These are phyloP conservation scores for Unio delphinus DNA, from an alignment of 2,888 invertebrate species.

Conservation along the genomic window DNA sequence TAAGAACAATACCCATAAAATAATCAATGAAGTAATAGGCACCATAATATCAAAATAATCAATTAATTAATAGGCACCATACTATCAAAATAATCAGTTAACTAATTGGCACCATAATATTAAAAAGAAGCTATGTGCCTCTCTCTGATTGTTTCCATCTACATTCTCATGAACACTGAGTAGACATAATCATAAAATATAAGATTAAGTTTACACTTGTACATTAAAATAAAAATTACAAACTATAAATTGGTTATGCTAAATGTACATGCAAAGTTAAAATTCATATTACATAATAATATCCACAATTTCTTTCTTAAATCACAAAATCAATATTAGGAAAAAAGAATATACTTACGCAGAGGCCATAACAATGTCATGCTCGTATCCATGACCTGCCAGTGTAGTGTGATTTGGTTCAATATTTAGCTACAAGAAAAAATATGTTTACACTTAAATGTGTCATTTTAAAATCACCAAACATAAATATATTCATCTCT, in stretches of 20 bases:
- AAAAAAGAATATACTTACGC: conserved; percentile 73
- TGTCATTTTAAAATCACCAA: not conserved
- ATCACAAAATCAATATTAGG: not conserved
- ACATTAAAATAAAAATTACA: too few species aligned
- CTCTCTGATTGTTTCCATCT: too few species aligned
- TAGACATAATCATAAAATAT: too few species aligned
- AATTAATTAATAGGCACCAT: not conserved
- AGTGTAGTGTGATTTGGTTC: conserved; percentile 76
- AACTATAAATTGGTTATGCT: too few species aligned
- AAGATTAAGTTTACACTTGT: too few species aligned
- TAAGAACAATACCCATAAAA: not conserved
- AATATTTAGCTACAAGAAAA: conserved; percentile 73
- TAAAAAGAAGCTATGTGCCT: too few species aligned
- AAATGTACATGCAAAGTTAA: too few species aligned
- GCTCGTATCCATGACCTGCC: conserved; percentile 72
- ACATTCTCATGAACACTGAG: too few species aligned
- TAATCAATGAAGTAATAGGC: not conserved
- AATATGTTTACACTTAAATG: not conserved
- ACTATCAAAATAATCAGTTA: too few species aligned
- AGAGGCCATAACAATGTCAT: conserved; percentile 77
- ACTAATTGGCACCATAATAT: not conserved
- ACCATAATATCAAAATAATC: not conserved
- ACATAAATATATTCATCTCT: not conserved
- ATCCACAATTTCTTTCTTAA: not conserved
- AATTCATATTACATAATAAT: too few species aligned